Percentiles rank a stretch among this genome's conserved stretches.
phyloP scores from a whole-genome alignment of 2,113 vertebrate species.

The Chrysochloris asiatica region DNA sequence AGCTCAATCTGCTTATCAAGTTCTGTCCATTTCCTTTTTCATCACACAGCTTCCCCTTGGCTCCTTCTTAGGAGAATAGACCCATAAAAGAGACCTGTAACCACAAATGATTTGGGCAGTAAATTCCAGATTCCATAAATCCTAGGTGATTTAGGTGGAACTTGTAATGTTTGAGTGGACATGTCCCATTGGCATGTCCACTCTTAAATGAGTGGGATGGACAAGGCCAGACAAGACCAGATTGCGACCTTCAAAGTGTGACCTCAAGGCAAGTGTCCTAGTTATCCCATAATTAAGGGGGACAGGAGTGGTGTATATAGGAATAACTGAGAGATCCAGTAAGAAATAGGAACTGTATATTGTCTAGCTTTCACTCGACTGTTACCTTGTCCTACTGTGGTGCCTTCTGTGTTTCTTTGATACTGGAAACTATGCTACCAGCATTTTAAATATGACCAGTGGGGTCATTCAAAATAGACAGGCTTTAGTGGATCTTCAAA shows the following conservation, averaged over 20 bases:
- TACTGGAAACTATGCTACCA: too few relatives aligned
- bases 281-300: not conserved
- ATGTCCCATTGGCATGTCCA: accelerated
- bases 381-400: too few relatives aligned
- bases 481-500: too few relatives aligned
- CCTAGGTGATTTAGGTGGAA: not conserved
- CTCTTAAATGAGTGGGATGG: not conserved
- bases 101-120: not conserved
- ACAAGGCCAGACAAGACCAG: not conserved
- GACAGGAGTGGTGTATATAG: not conserved
- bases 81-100: not conserved
- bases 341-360: too few relatives aligned
- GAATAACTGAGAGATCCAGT: not conserved
- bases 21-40: not conserved
- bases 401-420: too few relatives aligned
- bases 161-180: not conserved
- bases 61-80: not conserved
- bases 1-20: not conserved
- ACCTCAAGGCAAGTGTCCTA: accelerated
- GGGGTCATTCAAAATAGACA: too few relatives aligned
- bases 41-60: not conserved
- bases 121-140: not conserved
- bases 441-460: too few relatives aligned
- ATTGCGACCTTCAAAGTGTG: too few relatives aligned
- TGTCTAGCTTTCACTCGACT: too few relatives aligned